Evolutionary conservation across 2,888 invertebrate genomes (phyloP), one percentile per base, ranked within the genome.

Genomic region (Oxytorus armatus): DNA sequence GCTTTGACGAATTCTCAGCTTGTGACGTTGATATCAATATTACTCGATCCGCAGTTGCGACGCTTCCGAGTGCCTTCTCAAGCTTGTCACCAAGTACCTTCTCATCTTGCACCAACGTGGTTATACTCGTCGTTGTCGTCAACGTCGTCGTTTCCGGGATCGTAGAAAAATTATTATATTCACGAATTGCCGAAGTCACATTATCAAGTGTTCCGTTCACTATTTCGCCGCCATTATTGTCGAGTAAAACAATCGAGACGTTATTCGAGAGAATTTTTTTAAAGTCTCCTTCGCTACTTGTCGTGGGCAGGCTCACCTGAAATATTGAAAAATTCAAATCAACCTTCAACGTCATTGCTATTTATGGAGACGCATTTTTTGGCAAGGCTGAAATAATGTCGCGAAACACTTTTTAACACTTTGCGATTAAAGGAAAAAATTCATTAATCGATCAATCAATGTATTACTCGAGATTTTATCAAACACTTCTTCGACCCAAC

Each of bases 21-120:
- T 51, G 14, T 23, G 79, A 29, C 18, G 29, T 44, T 23, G 66
- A 21, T 47, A 80, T 39, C 57, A 74, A 7, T 23, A 81, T 77
- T 14, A 81, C 33, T 55, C 68, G 69, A 61, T 74, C 81, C 25
- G 65, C 63, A 33, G 74, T 36, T 8, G 65, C 74, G n/a, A 68
- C 74, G 10, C 18, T 42, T n/a, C 70, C 65, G 18, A 81, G 49
- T 16, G 65, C 74, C 39, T 68, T 42, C 55, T 76, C 55, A 16
- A 80, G 25, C n/a, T 80, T 55, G 23, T 14, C 49, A 36, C 68
- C 68, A 1, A 80, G 44, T 18, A 53, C 33, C n/a, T 66, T 39
- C 39, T 72, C 72, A 21, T 72, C 44, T 16, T 61, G 8, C 14
- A 55, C 25, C 47, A 63, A 29, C 23, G 18, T 25, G 5, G 33